Evolutionary conservation across 2,888 invertebrate species (phyloP), one percentile per base, ranked within the genome.

Genomic region (Xestia rhomboidea): DNA sequence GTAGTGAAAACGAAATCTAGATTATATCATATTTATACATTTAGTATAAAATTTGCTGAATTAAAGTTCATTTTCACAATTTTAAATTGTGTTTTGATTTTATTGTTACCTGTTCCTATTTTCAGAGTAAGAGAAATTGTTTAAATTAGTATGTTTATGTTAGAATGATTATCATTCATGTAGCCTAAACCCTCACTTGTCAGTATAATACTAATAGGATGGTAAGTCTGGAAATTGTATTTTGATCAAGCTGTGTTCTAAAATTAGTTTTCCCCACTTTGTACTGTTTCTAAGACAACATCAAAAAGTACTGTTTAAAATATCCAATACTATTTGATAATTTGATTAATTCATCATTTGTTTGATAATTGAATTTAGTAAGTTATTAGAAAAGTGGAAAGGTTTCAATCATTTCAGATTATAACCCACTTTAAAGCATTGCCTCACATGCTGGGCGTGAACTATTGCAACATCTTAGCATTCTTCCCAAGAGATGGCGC

Each of bases 11-110:
- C 95, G 93, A 96, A 96, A 96, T 96, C 95, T 96, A 96, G 96
- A 96, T 94, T 96, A 96, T 96, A 96, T 95, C 95, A 95, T 96
- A 96, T 96, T 96, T 96, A 96, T 96, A 96, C 96, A 96, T 96
- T 96, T 96, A 96, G 96, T 96, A 96, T 96, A 96, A 96, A 96
- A 95, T 95, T 96, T 96, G 96, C 96, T 96, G 96, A 96, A 96
- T 96, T 95, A 96, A 96, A 96, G 95, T 96, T 96, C 96, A 96
- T 96, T 96, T 96, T 96, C 96, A 96, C 96, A 95, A 96, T 96
- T 96, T 96, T 96, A 95, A 90, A 90, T 88, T 88, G 91, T 93
- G 91, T 94, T 87, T 95, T 89, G 73, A 77, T 87, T 95, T 93
- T 87, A 88, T 93, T 91, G 66, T 73, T 21, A 75, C 85, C 85